Base-by-base conservation (phyloP, 2,113 vertebrate genomes). In the Canis aureus region DNA sequence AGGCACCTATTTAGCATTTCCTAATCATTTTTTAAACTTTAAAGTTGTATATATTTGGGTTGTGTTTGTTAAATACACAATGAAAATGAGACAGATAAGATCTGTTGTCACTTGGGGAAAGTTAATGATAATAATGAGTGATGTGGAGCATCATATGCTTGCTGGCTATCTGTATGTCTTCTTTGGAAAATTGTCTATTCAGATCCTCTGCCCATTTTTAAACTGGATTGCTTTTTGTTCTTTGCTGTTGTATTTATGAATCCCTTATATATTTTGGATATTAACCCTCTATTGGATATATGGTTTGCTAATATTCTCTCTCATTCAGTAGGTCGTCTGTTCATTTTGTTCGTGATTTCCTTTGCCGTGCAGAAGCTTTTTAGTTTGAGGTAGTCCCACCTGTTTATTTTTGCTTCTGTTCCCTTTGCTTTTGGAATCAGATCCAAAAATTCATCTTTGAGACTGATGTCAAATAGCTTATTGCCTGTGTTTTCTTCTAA, bases 1-100 rank as follows among this genome's bases (percentile, higher is more conserved):
- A 87, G 80, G 32, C 38, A 82, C 69, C 60, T 89, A 84, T 85
- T 94, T 86, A 92, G 87, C 13, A 73, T 76, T 96, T 92, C 67
- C 87, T 90, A 92, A 83, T 86, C 5, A 20, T 91, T 81, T 95
- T 38, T 76, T n/a, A 60, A 87, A 84, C 9, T 25, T 8, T 5
- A 79, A 78, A 71, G 17, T 57, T 90, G 8, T 60, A 2, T 66
- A 80, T 32, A 51, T 92, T 85, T 90, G 57, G 53, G 43, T 79
- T 13, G 25, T 57, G 2, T 25, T 76, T 94, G 53, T 92, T 92
- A 85, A 74, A 74, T 55, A 67, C 29, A 82, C 29, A n/a, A 67
- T 92, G 89, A 93, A 94, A 82, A 66, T 23, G n/a, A 83, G 51
- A 69, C 32, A 83, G 20, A 66, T 25, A 89, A 89, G 60, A 89